Conservation (phyloP, 2,797 vertebrate species). For the Graptemys geographica region DNA sequence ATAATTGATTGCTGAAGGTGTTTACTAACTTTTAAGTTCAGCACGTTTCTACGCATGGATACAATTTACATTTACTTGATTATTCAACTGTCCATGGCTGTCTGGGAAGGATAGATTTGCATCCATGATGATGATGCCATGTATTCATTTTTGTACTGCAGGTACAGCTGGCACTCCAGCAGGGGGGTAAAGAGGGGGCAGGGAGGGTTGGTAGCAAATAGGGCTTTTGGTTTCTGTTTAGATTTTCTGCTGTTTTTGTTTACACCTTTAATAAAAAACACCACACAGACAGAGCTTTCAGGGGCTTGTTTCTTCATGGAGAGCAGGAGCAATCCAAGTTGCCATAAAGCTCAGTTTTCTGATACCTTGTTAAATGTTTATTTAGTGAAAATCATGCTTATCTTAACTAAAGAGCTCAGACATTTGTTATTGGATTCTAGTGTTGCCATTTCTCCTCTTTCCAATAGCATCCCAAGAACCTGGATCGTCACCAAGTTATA, state of each 20-base stretch:
- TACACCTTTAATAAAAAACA: neutral
- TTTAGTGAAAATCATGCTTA: neutral
- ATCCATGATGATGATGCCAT: neutral
- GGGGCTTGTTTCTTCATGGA: neutral
- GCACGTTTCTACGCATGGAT: neutral
- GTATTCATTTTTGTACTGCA: fast-evolving
- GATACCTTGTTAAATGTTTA: neutral
- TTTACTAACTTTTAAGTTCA: conserved; percentile 7
- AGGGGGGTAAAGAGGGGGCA: neutral
- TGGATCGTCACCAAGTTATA: neutral
- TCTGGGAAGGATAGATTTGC: neutral
- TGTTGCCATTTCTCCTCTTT: neutral
- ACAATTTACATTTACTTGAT: neutral
- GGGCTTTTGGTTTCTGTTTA: neutral
- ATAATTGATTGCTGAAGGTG: neutral
- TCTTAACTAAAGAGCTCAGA: neutral
- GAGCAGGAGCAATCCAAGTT: neutral
- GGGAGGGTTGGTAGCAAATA: neutral
- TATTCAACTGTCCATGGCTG: neutral
- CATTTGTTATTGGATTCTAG: fast-evolving
- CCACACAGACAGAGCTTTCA: neutral
- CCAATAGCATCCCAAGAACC: neutral
- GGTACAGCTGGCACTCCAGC: neutral
- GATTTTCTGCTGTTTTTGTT: neutral
- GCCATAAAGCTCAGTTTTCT: neutral